These are phyloP conservation scores for Hirtodrosophila alboralis DNA, from an alignment of 2,888 invertebrate species.

Conservation along the genomic window DNA sequence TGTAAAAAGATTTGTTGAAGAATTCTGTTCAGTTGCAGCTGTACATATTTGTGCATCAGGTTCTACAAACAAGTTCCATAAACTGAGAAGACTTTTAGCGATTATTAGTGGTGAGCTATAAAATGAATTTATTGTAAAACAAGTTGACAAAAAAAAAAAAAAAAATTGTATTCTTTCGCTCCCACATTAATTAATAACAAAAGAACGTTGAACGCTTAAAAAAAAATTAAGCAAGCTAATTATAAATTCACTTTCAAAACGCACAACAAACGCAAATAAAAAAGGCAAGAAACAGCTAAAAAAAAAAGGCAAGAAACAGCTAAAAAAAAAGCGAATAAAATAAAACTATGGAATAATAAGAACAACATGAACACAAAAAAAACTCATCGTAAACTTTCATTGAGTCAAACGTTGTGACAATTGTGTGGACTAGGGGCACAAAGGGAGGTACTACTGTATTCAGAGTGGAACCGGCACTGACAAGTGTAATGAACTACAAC, in stretches of 20 bases:
- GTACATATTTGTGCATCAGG: constrained; percentile 1
- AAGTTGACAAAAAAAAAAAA: constrained; percentile 6
- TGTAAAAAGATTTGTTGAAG: no score
- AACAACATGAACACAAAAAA: constrained; percentile 14
- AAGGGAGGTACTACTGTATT: constrained; percentile 38
- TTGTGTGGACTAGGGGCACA: constrained; percentile 29
- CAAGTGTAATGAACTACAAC: constrained; percentile 74
- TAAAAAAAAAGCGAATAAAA: no score
- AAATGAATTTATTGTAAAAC: constrained; percentile 12
- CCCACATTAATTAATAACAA: constrained; percentile 65
- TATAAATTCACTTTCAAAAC: constrained; percentile 71
- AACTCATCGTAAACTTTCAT: constrained; percentile 62
- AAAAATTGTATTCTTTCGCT: constrained; percentile 32
- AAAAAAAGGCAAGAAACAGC: no score
- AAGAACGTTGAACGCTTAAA: constrained; percentile 6
- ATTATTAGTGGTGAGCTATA: constrained; percentile 4
- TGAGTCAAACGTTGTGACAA: constrained; percentile 60
- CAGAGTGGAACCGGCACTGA: constrained; percentile 55
- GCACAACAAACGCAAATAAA: constrained; percentile 13
- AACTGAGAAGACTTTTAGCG: constrained; percentile 1
- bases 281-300: constrained; percentile 14
- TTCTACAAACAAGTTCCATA: constrained; percentile 15
- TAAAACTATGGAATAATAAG: constrained; percentile 16
- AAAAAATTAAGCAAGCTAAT: constrained; percentile 46
- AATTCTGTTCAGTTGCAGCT: constrained; percentile 7